Evolutionary conservation across 2,888 invertebrate species (phyloP).

Genomic region (Sminthurides aquaticus): DNA sequence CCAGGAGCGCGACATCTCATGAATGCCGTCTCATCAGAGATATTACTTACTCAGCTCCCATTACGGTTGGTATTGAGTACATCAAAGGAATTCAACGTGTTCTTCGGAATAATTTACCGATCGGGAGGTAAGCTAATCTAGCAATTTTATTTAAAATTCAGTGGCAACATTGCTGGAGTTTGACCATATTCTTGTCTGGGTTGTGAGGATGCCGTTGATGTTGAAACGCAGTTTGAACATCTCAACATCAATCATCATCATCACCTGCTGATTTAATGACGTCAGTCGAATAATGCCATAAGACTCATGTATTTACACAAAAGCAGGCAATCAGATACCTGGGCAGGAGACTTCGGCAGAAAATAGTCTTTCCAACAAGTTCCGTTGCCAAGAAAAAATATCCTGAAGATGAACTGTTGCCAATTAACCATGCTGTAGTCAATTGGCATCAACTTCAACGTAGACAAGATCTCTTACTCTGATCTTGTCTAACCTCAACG

Average conservation of each 20-base stretch:
- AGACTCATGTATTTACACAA: conserved; percentile 76
- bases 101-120: conserved; percentile 74
- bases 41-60: conserved; percentile 95
- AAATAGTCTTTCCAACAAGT: conserved; percentile 55
- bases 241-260: conserved; percentile 77
- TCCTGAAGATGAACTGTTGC: conserved; percentile 83
- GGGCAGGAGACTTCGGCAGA: conserved; percentile 55
- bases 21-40: conserved; percentile 90
- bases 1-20: conserved; percentile 79
- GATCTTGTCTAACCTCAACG: no score
- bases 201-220: conserved; percentile 92
- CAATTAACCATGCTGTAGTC: no score
- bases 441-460: no score
- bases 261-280: conserved; percentile 80
- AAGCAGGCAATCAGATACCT: conserved; percentile 66
- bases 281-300: conserved; percentile 82
- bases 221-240: conserved; percentile 87
- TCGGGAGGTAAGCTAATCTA: conserved; percentile 64
- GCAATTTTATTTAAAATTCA: neutral
- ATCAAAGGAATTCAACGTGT: conserved; percentile 85
- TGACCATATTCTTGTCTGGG: neutral
- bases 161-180: no score
- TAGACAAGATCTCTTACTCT: no score
- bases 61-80: conserved; percentile 95
- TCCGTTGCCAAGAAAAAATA: conserved; percentile 51